Conservation (phyloP, 1,140 invertebrate genomes). For the Berghia stephanieae region DNA sequence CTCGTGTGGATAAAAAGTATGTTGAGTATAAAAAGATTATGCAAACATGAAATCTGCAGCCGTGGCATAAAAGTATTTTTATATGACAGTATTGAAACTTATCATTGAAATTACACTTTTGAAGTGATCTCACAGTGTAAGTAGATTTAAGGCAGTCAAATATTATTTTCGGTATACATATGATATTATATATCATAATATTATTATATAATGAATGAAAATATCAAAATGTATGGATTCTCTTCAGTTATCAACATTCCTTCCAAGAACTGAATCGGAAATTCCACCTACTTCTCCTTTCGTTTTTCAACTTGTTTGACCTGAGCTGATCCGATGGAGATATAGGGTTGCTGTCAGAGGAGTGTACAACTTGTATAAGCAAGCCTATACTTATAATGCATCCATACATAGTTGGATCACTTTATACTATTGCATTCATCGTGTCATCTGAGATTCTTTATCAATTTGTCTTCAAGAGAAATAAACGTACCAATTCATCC, state of each 20-base stretch:
- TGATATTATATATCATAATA: no score
- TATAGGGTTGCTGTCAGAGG: background rate
- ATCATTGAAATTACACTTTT: no score
- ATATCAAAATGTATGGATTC: background rate
- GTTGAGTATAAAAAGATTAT: no score
- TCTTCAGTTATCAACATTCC: background rate
- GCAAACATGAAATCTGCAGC: no score
- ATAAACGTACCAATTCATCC: no score
- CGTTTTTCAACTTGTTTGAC: background rate
- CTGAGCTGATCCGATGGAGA: background rate
- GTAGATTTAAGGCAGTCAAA: no score
- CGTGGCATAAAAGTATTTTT: no score
- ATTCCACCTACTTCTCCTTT: background rate
- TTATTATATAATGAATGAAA: no score
- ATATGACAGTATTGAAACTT: no score
- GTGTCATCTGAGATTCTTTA: constrained; percentile 44
- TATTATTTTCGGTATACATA: no score
- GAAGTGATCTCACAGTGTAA: no score
- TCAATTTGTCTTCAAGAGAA: constrained; percentile 33
- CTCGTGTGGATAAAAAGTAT: no score
- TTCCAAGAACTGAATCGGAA: background rate
- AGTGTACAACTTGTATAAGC: background rate
- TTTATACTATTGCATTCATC: constrained; percentile 33
- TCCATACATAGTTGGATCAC: constrained; percentile 15
- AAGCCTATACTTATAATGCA: background rate